Evolutionary conservation across 2,113 vertebrate genomes (phyloP), one percentile per base, ranked within the genome.

Genomic region (Cyprinodon brontotheroides): DNA sequence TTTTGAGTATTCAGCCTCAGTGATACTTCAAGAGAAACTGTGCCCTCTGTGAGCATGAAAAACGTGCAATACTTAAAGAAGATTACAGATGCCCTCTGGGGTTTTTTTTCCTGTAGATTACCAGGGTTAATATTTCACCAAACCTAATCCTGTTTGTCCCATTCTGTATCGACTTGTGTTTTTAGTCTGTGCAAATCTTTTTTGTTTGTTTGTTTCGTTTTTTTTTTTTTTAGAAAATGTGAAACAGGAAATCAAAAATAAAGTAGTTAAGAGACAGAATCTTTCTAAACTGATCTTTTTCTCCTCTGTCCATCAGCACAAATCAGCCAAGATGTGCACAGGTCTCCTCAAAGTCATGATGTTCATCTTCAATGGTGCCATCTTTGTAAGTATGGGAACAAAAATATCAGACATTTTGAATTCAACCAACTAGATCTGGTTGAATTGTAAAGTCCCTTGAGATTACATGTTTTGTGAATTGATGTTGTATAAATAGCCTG

Each of bases 351-450:
- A 95, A 89, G 61, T 82, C 0, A 92, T 94, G 93, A 95, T 96
- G 95, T 94, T 96, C 41, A 17, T 92, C 73, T 94, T 96, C 84
- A 96, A 96, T 60, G 93, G 93, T 17, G 75, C 79, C 83, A 95
- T 95, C 83, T 96, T 95, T 90, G 95, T 96, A 91, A 95, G 95
- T 96, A 29, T 29, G 29, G 29, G 29, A 29, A 29, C 29, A 29
- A 29, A 1, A 29, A 29, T 29, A 29, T 29, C 1, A 1, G 29
- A 29, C 29, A 29, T 29, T 29, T 29, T 29, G 29, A 29, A 29
- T 29, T 29, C 29, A 29, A 29, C 29, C 29, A 29, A 29, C 29
- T 29, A 29, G 1, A 29, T 29, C 29, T 29, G 29, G 29, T 29
- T 29, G 1, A 29, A 29, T 29, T 29, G 29, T 29, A 29, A 29